Conservation (phyloP, 2,113 vertebrate species). For the Delphinapterus leucas region DNA sequence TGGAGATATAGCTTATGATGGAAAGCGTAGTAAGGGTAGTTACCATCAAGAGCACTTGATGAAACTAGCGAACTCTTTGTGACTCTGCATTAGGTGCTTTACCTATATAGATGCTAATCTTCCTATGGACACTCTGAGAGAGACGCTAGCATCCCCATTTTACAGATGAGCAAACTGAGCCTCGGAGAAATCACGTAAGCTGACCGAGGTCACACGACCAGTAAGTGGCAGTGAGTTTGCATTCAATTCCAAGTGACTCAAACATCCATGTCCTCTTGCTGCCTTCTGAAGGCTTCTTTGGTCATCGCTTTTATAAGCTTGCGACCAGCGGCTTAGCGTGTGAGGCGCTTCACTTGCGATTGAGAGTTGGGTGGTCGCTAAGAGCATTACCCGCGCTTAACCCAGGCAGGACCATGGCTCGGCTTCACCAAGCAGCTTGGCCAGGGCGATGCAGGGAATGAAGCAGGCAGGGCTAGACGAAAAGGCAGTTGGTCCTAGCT, state of each 20-base stretch:
- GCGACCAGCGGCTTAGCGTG: background rate
- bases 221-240: background rate
- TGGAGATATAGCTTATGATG: background rate
- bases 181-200: background rate
- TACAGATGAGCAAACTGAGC: slow-evolving; percentile 34
- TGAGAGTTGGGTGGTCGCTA: background rate
- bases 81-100: background rate
- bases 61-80: background rate
- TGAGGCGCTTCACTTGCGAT: background rate
- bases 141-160: background rate
- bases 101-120: background rate
- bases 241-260: background rate
- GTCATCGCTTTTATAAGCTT: slow-evolving; percentile 17
- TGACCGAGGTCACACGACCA: background rate
- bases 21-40: background rate
- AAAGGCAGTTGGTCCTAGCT: background rate
- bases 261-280: background rate
- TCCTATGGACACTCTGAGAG: background rate
- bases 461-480: background rate
- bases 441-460: background rate
- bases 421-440: background rate
- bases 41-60: background rate
- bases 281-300: slow-evolving; percentile 55
- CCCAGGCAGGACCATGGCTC: background rate
- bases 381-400: background rate